Evolutionary conservation across 2,888 invertebrate species (phyloP).

Genomic region (Boloria euphrosyne): DNA sequence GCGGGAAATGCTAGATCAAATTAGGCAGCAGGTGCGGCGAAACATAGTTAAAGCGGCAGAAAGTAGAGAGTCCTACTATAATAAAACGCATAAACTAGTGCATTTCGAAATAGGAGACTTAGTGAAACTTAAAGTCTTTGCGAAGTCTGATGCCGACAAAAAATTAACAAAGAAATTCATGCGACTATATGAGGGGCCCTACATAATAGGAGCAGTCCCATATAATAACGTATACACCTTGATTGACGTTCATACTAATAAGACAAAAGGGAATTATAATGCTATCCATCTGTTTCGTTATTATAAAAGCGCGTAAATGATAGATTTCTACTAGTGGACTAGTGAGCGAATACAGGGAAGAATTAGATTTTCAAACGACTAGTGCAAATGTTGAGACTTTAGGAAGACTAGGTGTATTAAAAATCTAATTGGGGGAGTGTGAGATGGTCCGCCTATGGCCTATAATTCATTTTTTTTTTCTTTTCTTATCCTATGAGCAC

Average conservation of each 20-base stretch:
- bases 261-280: not conserved
- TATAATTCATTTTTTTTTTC: too few relatives aligned
- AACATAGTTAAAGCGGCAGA: slow-evolving; percentile 22
- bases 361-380: too few relatives aligned
- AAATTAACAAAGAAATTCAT: slow-evolving; percentile 29
- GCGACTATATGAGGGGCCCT: slow-evolving; percentile 23
- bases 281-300: not conserved
- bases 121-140: slow-evolving; percentile 29
- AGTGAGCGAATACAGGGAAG: too few relatives aligned
- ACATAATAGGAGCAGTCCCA: slow-evolving; percentile 6
- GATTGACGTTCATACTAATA: not conserved
- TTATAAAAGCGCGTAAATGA: not conserved
- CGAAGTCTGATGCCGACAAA: slow-evolving; percentile 28
- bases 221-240: slow-evolving; percentile 25
- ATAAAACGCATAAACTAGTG: slow-evolving; percentile 25
- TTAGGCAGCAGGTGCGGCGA: slow-evolving; percentile 19
- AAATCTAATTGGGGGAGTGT: too few relatives aligned
- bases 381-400: too few relatives aligned
- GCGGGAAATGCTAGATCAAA: not conserved
- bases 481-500: too few relatives aligned
- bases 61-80: slow-evolving; percentile 14
- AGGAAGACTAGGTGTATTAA: too few relatives aligned
- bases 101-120: slow-evolving; percentile 35
- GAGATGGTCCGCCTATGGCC: too few relatives aligned
- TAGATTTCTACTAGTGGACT: too few relatives aligned